Evolutionary conservation across 2,797 vertebrate species (phyloP), one percentile per base, ranked within the genome.

Genomic region (Apogon talboti): DNA sequence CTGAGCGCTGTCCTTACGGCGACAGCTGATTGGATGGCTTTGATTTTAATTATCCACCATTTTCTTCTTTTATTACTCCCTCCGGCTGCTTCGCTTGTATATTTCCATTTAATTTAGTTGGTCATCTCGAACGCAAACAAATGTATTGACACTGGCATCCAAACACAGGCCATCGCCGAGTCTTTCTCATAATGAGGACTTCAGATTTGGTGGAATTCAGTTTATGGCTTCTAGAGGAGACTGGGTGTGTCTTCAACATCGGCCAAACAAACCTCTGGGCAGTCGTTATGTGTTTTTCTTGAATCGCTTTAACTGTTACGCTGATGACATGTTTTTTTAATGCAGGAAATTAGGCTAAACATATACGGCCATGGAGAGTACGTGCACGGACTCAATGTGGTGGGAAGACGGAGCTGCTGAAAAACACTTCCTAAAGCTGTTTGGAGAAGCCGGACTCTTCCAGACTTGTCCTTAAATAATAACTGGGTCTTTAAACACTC

Each of bases 211-310:
- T 76, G 45, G 76, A 51, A 82, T 51, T 41, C 45, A 64, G 47
- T 1, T 30, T 28, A 35, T 56, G 68, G 66, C 62, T 42, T 69
- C 43, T 51, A n/a, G 66, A 63, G 37, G 5, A 44, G 51, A 19
- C 66, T 30, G 76, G 78, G 85, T 74, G 71, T 79, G 78, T 66
- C 41, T 2, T 40, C 2, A 44, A 57, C 24, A 48, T 28, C 35
- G 49, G 81, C 73, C 81, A 84, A 78, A 66, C 49, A 73, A 68
- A 79, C 71, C 81, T 89, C 83, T 43, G 61, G 70, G 50, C 67
- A 72, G 66, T 77, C 84, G 82, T 71, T 75, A 83, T 76, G 74
- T 71, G 76, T 85, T 64, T 82, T 75, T 77, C 52, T 40, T 66
- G 40, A 59, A 57, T 76, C 43, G 72, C 77, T 75, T 77, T 35